These are phyloP conservation scores for Nephrocerus scutellatus DNA, from an alignment of 2,888 invertebrate genomes.

Conservation along the genomic window DNA sequence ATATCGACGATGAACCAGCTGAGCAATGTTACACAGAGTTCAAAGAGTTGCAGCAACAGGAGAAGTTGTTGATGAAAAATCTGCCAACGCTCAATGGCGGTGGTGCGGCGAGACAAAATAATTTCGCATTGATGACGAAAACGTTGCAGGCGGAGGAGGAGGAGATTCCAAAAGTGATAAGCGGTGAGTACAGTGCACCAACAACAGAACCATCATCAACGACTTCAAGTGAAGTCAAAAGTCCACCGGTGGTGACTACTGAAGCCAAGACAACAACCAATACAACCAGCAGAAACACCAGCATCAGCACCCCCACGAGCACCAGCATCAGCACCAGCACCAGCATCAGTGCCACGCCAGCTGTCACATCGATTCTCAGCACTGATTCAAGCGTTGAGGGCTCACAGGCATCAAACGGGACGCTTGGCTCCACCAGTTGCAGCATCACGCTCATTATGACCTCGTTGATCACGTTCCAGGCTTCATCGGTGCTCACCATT, in stretches of 20 bases:
- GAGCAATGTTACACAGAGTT: conserved; percentile 22
- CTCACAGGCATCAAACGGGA: conserved; percentile 24
- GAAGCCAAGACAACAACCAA: not conserved
- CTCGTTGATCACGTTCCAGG: too few relatives aligned
- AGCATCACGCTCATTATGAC: too few relatives aligned
- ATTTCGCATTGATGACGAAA: conserved; percentile 7
- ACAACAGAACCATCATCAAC: conserved; percentile 3
- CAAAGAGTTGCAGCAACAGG: conserved; percentile 12
- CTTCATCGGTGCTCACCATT: too few relatives aligned
- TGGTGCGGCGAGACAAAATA: conserved; percentile 4
- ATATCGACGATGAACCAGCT: conserved; percentile 53
- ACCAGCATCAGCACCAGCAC: not conserved
- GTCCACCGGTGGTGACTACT: not conserved
- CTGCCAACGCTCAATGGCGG: not conserved
- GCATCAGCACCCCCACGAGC: too few relatives aligned
- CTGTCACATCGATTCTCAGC: conserved; percentile 20
- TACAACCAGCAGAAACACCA: not conserved
- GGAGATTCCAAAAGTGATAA: not conserved
- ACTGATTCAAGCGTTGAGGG: conserved; percentile 45
- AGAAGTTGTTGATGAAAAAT: conserved; percentile 4
- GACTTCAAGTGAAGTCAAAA: not conserved
- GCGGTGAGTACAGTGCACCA: not conserved
- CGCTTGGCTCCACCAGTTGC: conserved; percentile 80
- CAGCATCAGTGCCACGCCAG: not conserved
- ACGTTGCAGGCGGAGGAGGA: not conserved